Evolutionary conservation across 2,888 invertebrate species (phyloP).

Genomic region (Tenthredo distinguenda): DNA sequence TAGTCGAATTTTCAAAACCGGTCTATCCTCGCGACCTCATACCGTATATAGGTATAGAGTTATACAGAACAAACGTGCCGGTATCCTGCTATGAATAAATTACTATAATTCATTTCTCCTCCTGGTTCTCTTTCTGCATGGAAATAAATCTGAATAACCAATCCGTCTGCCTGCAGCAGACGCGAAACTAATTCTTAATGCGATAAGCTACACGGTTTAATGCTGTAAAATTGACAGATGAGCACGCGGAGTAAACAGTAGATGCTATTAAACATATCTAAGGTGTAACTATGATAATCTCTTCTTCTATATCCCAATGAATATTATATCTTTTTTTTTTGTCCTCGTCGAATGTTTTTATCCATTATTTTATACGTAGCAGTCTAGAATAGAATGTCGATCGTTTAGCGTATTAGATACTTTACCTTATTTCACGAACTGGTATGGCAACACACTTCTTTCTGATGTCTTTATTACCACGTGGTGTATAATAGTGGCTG

Average conservation of each 20-base stretch:
- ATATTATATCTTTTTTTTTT: not conserved
- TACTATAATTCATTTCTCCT: not conserved
- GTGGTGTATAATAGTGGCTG: not conserved
- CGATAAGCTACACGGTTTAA: slow-evolving; percentile 41
- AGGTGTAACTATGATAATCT: not conserved
- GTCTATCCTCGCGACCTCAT: not conserved
- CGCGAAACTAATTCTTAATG: slow-evolving; percentile 45
- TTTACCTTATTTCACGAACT: not conserved
- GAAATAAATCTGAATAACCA: slow-evolving; percentile 32
- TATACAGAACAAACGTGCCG: not conserved
- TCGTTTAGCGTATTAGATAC: not conserved
- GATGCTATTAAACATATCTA: slow-evolving; percentile 1
- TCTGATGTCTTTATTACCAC: not conserved
- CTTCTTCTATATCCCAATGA: not conserved
- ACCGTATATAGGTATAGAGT: not conserved
- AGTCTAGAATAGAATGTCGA: not conserved
- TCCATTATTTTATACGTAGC: not conserved
- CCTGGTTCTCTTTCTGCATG: not conserved
- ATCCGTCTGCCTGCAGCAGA: slow-evolving; percentile 15
- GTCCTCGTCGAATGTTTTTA: not conserved
- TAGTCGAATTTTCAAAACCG: not conserved
- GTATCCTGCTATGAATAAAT: not conserved
- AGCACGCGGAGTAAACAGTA: slow-evolving; percentile 31
- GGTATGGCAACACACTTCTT: not conserved
- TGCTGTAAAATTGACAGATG: slow-evolving; percentile 41